Evolutionary conservation across 2,888 invertebrate genomes (phyloP), one percentile per base, ranked within the genome.

Genomic region (Leptinotarsa peninsularis): DNA sequence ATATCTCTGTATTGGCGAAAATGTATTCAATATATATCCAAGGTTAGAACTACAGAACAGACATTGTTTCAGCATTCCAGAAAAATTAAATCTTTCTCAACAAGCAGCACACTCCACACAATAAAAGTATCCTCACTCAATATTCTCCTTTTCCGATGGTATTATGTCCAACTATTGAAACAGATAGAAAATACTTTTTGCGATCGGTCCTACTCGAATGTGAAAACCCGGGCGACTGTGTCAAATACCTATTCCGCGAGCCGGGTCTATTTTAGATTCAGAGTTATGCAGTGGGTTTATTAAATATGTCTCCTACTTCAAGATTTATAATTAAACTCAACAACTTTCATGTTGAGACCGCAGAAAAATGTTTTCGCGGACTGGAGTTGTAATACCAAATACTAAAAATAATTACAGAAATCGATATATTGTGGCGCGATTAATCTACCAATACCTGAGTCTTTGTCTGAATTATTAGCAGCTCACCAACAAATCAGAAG

Each of bases 301-400:
- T 80, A 81, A 82, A 78, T 79, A 79, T 81, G 81, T 81, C 81
- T 80, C 80, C 79, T 77, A 79, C 77, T 81, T 80, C 66, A 67
- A 71, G 78, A 77, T 79, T 82, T 81, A 81, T 81, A 81, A 77
- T 82, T 80, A 81, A 80, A 78, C 74, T 73, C 52, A 43, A 67
- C 73, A 74, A 67, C 58, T 14, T 4, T 33, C n/a, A 23, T 23
- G 58, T 58, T 58, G 58, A 14, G 58, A 15, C 58, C 23, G 58
- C 58, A 58, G 14, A 58, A 21, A 21, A 18, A n/a, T 58, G 58
- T 58, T 4, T 21, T 58, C 15, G 21, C 14, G 23, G 27, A 27
- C 23, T 58, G 23, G 23, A 21, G 10, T 13, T 58, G 58, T 10
- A 58, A 58, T 23, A 52, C 0, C 52, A 52, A 52, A 52, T n/a